A percentile compares a stretch with the other conserved stretches of the same genome.
Evolutionary conservation across 2,113 vertebrate species (phyloP).

Genomic region (Perognathus longimembris): DNA sequence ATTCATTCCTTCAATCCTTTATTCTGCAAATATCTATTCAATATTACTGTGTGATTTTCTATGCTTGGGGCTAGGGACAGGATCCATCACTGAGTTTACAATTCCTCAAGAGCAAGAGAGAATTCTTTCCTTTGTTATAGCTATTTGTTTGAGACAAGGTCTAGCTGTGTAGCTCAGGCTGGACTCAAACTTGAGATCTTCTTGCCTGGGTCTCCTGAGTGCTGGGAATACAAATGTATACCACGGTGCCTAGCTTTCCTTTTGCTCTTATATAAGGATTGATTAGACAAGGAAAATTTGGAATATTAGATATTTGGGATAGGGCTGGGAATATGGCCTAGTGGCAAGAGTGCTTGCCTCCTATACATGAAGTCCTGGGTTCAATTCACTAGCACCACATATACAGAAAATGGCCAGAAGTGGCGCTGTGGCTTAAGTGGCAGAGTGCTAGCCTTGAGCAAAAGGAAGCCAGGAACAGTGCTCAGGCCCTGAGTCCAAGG

Average conservation of each 20-base stretch:
- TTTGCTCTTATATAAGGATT: too few species aligned
- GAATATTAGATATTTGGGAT: too few species aligned
- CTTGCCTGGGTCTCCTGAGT: neutral
- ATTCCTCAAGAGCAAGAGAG: neutral
- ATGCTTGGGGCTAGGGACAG: neutral
- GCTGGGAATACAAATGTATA: neutral
- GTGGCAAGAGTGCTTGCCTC: too few species aligned
- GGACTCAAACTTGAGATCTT: neutral
- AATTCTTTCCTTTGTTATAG: conserved; percentile 38
- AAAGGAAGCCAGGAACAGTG: too few species aligned
- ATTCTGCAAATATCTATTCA: conserved; percentile 14
- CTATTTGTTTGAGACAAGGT: neutral
- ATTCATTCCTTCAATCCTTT: conserved; percentile 18
- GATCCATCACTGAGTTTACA: neutral
- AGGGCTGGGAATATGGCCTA: too few species aligned
- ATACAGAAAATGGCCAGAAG: too few species aligned
- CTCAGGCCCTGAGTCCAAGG: too few species aligned
- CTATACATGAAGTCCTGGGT: too few species aligned
- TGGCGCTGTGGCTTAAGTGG: too few species aligned
- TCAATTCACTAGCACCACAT: too few species aligned
- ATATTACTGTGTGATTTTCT: neutral
- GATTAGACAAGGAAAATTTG: too few species aligned
- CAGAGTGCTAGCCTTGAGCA: too few species aligned
- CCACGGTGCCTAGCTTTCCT: neutral
- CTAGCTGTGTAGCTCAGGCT: neutral